Evolutionary conservation across 2,888 invertebrate species (phyloP), one percentile per base, ranked within the genome.

Genomic region (Willowsia nigromaculata): DNA sequence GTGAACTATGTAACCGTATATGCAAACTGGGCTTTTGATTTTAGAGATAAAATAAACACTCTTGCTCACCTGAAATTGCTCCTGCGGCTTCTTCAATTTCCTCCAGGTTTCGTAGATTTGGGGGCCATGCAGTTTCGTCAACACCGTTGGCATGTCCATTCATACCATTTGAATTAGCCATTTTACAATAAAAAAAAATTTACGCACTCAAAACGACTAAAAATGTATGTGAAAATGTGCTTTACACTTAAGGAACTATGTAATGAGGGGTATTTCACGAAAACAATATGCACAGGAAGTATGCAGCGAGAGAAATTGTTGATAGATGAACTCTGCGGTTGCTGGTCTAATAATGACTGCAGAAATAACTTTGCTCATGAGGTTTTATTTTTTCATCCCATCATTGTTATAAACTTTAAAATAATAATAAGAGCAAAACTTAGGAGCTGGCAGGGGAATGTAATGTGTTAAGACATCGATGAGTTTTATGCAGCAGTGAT

Each of bases 81-180:
- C 78, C 86, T 5, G n/a, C 25, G 15, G 65, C 25, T 9, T 37
- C 85, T 25, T 85, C 81, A 33, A 90, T 82, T 82, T 90, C 89
- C 43, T 71, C 59, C 37, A 84, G 5, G 68, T 76, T 89, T 74
- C 84, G 86, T 30, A 89, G 68, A 33, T 84, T 87, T 18, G 85
- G 22, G 4, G 85, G 85, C 37, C 25, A 59, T 13, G 59, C n/a
- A n/a, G n/a, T 0, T 1, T 25, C 11, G 30, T 1, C 11, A 27
- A 22, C 15, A n/a, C 22, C 62, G n/a, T 81, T 43, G 15, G 43
- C 22, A 37, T 62, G 4, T 11, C 62, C 62, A 30, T 62, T 62
- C 2, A 22, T 33, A 13, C 62, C 59, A 15, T 81, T 81, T 13
- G 40, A 27, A 30, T 43, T 33, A 5, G 62, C 43, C 81, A 81